Conservation (phyloP, 2,888 invertebrate species). For the Cosmorhoe ocellata region DNA sequence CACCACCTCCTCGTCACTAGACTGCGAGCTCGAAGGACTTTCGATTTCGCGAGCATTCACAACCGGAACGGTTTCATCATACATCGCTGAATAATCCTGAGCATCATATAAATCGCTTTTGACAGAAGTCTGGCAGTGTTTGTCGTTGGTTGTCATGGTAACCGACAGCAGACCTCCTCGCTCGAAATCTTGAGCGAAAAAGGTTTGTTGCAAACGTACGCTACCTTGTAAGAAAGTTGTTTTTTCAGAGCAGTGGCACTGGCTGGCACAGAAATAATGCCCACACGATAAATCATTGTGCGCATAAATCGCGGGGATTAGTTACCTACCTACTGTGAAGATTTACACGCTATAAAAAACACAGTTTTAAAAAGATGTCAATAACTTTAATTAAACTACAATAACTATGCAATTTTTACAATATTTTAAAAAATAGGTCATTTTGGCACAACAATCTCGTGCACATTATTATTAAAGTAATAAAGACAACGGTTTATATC, state of each 20-base stretch:
- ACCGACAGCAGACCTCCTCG: conserved; percentile 51
- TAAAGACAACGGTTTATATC: neutral
- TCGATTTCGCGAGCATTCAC: conserved; percentile 81
- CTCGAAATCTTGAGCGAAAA: conserved; percentile 47
- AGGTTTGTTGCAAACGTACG: conserved; percentile 32
- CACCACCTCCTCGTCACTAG: conserved; percentile 59
- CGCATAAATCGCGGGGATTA: conserved; percentile 30
- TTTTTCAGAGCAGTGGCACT: conserved; percentile 29
- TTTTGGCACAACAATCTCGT: conserved; percentile 46
- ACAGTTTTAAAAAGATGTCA: conserved; percentile 43
- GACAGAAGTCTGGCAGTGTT: conserved; percentile 73
- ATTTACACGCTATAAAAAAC: conserved; percentile 24
- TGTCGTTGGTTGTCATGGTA: conserved; percentile 72
- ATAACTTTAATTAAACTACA: conserved; percentile 57
- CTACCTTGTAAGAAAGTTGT: conserved; percentile 26
- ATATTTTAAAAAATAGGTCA: conserved; percentile 56
- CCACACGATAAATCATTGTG: conserved; percentile 37
- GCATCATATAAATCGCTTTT: conserved; percentile 39
- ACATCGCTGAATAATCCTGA: conserved; percentile 67
- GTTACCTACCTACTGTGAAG: conserved; percentile 7
- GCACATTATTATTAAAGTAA: conserved; percentile 4
- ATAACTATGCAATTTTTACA: conserved; percentile 40
- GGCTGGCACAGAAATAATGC: conserved; percentile 34
- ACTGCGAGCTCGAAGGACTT: conserved; percentile 52
- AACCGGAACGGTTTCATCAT: conserved; percentile 83